phyloP scores from a whole-genome alignment of 2,113 vertebrate genomes.

The Gopherus evgoodei region DNA sequence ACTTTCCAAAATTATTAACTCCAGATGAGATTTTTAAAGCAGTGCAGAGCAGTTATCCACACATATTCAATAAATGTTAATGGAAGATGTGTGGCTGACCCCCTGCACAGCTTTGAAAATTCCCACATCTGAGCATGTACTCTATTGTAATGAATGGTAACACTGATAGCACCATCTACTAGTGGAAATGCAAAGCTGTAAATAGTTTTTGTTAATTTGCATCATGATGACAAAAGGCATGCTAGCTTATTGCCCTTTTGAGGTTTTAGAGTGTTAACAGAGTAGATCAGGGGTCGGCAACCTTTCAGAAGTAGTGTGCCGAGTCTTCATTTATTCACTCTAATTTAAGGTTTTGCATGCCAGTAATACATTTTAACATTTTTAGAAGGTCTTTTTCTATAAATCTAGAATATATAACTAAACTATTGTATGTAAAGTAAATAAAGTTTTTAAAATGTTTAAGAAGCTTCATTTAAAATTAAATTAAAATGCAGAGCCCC shows the following conservation, averaged over 20 bases:
- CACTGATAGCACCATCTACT: neutral
- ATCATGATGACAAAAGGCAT: neutral
- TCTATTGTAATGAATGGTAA: neutral
- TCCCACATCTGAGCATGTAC: neutral
- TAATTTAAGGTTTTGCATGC: no score
- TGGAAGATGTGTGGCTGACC: neutral
- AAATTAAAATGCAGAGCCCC: no score
- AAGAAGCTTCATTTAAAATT: no score
- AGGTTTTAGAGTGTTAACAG: neutral
- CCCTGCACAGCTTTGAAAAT: neutral
- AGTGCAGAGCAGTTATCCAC: neutral
- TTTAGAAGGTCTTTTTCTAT: no score
- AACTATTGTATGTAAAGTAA: no score
- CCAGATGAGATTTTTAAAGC: neutral
- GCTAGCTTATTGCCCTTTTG: neutral
- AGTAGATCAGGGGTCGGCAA: neutral
- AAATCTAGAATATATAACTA: no score
- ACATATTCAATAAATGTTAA: neutral
- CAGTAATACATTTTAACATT: no score
- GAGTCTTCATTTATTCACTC: no score
- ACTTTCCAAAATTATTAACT: neutral
- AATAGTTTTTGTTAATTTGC: neutral
- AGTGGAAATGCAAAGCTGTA: neutral
- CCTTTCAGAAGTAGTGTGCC: no score
- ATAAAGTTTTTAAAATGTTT: no score